Evolutionary conservation across 1,140 invertebrate species (phyloP), one percentile per base, ranked within the genome.

Genomic region (Dysdera silvatica): DNA sequence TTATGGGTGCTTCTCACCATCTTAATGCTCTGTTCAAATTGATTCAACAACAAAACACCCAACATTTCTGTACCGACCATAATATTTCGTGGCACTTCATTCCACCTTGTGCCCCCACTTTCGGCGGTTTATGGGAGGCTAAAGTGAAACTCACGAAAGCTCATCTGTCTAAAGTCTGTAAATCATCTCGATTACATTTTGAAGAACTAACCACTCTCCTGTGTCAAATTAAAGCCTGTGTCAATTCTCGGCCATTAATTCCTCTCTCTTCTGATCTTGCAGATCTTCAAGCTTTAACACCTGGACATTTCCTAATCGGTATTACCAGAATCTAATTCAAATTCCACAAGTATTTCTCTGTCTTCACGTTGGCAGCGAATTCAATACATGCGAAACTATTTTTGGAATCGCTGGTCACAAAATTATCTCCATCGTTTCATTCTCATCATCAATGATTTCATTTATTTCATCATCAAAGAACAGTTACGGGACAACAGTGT

Each of bases 21-120:
- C 24, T 60, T 6, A 49, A n/a, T n/a, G 32, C 20, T 33, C 14
- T 33, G 18, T n/a, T 53, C 35, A 4, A 8, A n/a, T n/a, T n/a
- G n/a, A 32, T 16, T 33, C 31, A 53, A 8, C 8, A 4, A 53
- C 18, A 28, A 18, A 49, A 23, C 10, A 53, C 35, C 51, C 20
- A 20, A 5, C 18, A 5, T 53, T 8, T 8, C 20, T 53, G 10
- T 53, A n/a, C 51, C 20, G 20, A 33, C 6, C 5, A 53, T 33
- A 23, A 23, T 14, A 53, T 55, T 7, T 40, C 16, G 4, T 18
- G 65, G 54, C 74, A 33, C 77, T 80, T 61, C 76, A 75, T 58
- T 76, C 78, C 2, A 70, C 77, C 18, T n/a, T n/a, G 43, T 10
- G 69, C 73, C 16, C 71, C 74, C 4, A 72, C 78, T 70, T 74